These are phyloP conservation scores for Phyllopteryx taeniolatus DNA, from an alignment of 2,113 vertebrate species.

Conservation along the genomic window DNA sequence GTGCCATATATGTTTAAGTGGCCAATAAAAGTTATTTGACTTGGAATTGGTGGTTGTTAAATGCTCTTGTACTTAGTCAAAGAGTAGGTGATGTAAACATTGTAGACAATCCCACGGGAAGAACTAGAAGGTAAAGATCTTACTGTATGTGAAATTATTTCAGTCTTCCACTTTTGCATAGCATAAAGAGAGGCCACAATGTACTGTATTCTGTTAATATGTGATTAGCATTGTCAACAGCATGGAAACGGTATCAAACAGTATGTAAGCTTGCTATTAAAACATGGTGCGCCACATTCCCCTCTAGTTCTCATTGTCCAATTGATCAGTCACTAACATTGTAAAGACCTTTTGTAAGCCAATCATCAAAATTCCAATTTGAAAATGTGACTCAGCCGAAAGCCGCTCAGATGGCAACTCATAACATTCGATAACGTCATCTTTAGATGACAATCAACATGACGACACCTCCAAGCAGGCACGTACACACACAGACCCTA, in stretches of 20 bases:
- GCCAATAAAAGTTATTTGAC: conserved; percentile 64
- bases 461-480: too few species aligned
- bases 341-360: background rate
- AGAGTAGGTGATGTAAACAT: background rate
- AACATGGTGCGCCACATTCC: conserved; percentile 36
- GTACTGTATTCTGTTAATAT: conserved; percentile 23
- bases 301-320: conserved; percentile 28
- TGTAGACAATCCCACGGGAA: background rate
- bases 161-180: conserved; percentile 18
- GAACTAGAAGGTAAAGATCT: background rate
- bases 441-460: background rate
- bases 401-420: background rate
- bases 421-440: background rate
- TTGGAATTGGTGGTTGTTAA: conserved; percentile 30
- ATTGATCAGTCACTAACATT: conserved; percentile 10
- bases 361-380: background rate
- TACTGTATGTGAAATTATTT: conserved; percentile 12
- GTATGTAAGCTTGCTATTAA: conserved; percentile 49
- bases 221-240: conserved; percentile 34
- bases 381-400: background rate
- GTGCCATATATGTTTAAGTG: conserved; percentile 60
- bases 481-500: background rate
- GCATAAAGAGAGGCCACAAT: background rate
- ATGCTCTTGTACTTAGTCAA: conserved; percentile 30
- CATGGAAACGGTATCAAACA: conserved; percentile 43